These are phyloP conservation scores for Balearica regulorum DNA, from an alignment of 2,797 vertebrate genomes.

Conservation along the genomic window DNA sequence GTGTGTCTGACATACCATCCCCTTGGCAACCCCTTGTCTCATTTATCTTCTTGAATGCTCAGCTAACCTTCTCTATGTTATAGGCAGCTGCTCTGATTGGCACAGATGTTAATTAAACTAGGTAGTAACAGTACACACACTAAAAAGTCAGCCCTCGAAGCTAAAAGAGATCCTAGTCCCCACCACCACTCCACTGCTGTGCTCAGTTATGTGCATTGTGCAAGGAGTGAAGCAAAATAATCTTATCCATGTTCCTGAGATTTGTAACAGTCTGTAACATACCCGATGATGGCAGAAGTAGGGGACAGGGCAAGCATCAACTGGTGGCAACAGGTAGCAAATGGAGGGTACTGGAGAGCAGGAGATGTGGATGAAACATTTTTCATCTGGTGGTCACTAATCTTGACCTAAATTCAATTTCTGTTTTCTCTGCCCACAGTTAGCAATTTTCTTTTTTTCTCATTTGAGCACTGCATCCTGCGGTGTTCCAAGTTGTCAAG, in stretches of 20 bases:
- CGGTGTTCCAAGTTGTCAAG: not conserved
- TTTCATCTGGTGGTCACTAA: not conserved
- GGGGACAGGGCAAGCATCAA: not conserved
- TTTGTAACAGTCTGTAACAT: not conserved
- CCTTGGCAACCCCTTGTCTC: constrained; percentile 60
- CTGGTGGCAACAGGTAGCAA: not conserved
- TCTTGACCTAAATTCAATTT: not conserved
- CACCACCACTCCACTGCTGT: not conserved
- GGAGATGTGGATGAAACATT: rapidly evolving
- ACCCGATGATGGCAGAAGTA: not conserved
- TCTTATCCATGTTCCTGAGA: not conserved
- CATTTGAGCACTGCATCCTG: not conserved
- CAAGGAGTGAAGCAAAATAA: not conserved
- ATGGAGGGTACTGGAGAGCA: rapidly evolving
- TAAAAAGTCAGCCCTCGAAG: not conserved
- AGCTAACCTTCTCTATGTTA: constrained; percentile 45
- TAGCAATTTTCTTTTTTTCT: not conserved
- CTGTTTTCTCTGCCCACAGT: not conserved
- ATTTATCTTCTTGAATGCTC: constrained; percentile 61
- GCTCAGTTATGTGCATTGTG: not conserved
- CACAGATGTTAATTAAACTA: constrained; percentile 66
- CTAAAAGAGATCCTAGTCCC: not conserved
- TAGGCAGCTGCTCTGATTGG: constrained; percentile 64
- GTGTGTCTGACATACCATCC: constrained; percentile 39
- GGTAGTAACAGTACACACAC: constrained; percentile 27